Percentiles rank a stretch among this genome's conserved stretches.
These are phyloP conservation scores for Hirtodrosophila duncani DNA, from an alignment of 2,888 invertebrate genomes.

Conservation along the genomic window DNA sequence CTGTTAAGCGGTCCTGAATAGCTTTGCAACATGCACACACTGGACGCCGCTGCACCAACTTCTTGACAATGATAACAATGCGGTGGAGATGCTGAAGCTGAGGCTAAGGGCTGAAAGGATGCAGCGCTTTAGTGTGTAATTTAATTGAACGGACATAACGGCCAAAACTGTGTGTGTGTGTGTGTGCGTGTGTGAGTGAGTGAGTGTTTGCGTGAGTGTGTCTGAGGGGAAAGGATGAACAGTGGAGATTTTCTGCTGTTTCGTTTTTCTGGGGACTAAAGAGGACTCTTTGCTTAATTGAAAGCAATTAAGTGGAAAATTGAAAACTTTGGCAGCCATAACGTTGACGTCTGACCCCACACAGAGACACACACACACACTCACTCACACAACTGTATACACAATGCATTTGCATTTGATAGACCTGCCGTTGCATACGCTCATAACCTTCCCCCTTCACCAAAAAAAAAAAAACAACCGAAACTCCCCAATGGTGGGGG, in stretches of 20 bases:
- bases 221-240: too few relatives aligned
- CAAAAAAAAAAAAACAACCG: neutral
- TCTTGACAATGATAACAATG: conserved; percentile 71
- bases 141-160: conserved; percentile 72
- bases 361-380: conserved; percentile 25
- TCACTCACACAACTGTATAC: conserved; percentile 15
- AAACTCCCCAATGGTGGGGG: too few relatives aligned
- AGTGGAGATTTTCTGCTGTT: too few relatives aligned
- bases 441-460: neutral
- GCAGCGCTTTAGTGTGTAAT: conserved; percentile 64
- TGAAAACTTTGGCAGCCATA: conserved; percentile 71
- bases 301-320: conserved; percentile 72
- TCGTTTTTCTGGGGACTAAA: conserved; percentile 49
- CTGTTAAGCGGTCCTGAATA: conserved; percentile 13
- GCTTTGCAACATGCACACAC: conserved; percentile 3
- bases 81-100: conserved; percentile 26
- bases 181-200: conserved; percentile 1
- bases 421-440: conserved; percentile 38
- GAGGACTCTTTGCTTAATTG: conserved; percentile 71
- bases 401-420: conserved; percentile 63
- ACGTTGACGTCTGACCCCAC: conserved; percentile 63
- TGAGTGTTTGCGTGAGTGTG: too few relatives aligned
- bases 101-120: conserved; percentile 33
- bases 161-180: conserved; percentile 25
- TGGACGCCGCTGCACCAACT: conserved; percentile 42